Conservation (phyloP, 2,888 invertebrate species). For the Venusia cambrica region DNA sequence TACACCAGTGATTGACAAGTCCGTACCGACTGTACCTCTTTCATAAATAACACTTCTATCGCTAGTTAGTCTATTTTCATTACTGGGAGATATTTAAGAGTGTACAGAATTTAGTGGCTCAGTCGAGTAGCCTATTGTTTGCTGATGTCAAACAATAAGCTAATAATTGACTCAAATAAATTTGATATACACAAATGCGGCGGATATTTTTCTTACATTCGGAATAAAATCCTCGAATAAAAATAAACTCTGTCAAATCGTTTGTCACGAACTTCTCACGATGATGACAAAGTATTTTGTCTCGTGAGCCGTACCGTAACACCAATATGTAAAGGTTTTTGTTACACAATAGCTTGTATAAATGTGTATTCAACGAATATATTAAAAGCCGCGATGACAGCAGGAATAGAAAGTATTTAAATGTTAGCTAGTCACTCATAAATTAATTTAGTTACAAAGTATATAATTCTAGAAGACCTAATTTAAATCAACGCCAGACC, state of each 20-base stretch:
- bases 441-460: slow-evolving; percentile 48
- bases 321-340: slow-evolving; percentile 5
- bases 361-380: slow-evolving; percentile 18
- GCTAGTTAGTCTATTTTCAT: slow-evolving; percentile 77
- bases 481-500: too few relatives aligned
- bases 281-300: slow-evolving; percentile 15
- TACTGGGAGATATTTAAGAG: slow-evolving; percentile 32
- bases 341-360: slow-evolving; percentile 5
- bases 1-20: slow-evolving; percentile 73
- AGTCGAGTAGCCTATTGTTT: too few relatives aligned
- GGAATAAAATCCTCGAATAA: slow-evolving; percentile 6
- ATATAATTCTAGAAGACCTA: too few relatives aligned
- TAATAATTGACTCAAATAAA: too few relatives aligned
- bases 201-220: too few relatives aligned
- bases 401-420: slow-evolving; percentile 37
- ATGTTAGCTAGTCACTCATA: slow-evolving; percentile 18
- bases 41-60: slow-evolving; percentile 75
- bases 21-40: slow-evolving; percentile 67
- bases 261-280: slow-evolving; percentile 17
- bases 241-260: slow-evolving; percentile 12
- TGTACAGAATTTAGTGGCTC: too few relatives aligned
- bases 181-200: too few relatives aligned
- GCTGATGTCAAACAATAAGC: too few relatives aligned
- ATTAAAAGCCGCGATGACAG: slow-evolving; percentile 35
- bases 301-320: slow-evolving; percentile 2